These are phyloP conservation scores for Erebia aethiops DNA, from an alignment of 2,888 invertebrate genomes.

Conservation along the genomic window DNA sequence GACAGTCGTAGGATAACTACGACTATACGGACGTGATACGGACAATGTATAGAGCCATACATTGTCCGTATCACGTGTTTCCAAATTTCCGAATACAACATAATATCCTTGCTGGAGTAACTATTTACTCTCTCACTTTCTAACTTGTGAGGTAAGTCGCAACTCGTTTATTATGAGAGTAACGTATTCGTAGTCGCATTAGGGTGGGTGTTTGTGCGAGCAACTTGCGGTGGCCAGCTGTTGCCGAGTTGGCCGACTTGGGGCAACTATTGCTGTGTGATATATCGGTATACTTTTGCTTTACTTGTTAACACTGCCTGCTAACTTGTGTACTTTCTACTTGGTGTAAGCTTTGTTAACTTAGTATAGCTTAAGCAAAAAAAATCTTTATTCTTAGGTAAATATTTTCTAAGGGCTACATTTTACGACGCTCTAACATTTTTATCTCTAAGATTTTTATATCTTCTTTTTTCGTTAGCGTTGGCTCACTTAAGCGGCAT, in stretches of 20 bases:
- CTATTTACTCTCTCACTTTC: slow-evolving; percentile 2
- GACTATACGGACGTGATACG: too few relatives aligned
- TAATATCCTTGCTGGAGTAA: neutral
- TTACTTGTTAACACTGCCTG: neutral
- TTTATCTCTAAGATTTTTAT: too few relatives aligned
- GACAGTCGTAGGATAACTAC: too few relatives aligned
- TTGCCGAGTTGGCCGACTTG: slow-evolving; percentile 17
- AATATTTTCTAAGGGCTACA: too few relatives aligned
- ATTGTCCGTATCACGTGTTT: neutral
- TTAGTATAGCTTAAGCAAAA: too few relatives aligned
- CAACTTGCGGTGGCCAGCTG: slow-evolving; percentile 25
- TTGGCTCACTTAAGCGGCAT: too few relatives aligned
- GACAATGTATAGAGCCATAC: too few relatives aligned
- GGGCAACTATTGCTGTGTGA: slow-evolving; percentile 1
- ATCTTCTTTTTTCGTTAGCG: too few relatives aligned
- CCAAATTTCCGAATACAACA: neutral
- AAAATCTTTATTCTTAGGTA: too few relatives aligned
- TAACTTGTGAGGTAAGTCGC: neutral
- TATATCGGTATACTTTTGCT: slow-evolving; percentile 7
- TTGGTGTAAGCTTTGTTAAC: neutral
- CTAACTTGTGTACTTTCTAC: slow-evolving; percentile 5
- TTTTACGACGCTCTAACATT: too few relatives aligned
- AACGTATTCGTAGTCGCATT: slow-evolving; percentile 18
- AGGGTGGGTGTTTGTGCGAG: slow-evolving; percentile 11
- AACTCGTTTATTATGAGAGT: slow-evolving; percentile 18